Percentiles rank a stretch among this genome's conserved stretches.
These are phyloP conservation scores for Hippocampus zosterae DNA, from an alignment of 2,113 vertebrate species.

Conservation along the genomic window DNA sequence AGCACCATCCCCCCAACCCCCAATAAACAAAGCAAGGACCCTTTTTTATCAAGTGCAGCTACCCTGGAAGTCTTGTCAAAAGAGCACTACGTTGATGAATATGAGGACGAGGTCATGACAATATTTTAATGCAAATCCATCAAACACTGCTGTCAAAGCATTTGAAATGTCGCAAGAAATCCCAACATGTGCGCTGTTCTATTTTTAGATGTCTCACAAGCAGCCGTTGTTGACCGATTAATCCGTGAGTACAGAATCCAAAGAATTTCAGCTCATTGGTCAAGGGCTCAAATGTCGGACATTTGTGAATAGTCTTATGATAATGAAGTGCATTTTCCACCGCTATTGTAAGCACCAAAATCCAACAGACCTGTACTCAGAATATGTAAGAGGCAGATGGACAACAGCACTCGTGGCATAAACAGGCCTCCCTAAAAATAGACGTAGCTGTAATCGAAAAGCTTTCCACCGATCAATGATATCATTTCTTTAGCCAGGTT, in stretches of 20 bases:
- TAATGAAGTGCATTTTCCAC: neutral
- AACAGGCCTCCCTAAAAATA: slow-evolving; percentile 56
- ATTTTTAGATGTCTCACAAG: slow-evolving; percentile 45
- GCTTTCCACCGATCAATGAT: slow-evolving; percentile 59
- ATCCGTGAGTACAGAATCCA: slow-evolving; percentile 25
- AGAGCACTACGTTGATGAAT: neutral
- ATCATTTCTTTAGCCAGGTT: slow-evolving; percentile 38
- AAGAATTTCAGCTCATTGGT: slow-evolving; percentile 20
- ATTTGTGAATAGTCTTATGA: neutral
- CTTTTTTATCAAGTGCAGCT: neutral
- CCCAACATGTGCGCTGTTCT: neutral
- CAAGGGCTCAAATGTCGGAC: neutral
- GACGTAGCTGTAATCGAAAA: slow-evolving; percentile 43
- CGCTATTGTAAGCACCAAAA: neutral
- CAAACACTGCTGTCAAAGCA: slow-evolving; percentile 7
- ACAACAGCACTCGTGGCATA: slow-evolving; percentile 31
- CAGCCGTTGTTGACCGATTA: slow-evolving; percentile 30
- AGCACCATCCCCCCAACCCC: neutral
- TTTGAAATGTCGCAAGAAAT: slow-evolving; percentile 5
- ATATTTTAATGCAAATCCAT: neutral
- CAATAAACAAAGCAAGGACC: too few relatives aligned
- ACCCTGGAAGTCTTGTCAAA: neutral
- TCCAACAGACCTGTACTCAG: fast-evolving
- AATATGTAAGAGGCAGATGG: slow-evolving; percentile 3
- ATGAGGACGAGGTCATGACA: neutral